phyloP scores from a whole-genome alignment of 1,140 invertebrate genomes.

The Helicoverpa armigera region DNA sequence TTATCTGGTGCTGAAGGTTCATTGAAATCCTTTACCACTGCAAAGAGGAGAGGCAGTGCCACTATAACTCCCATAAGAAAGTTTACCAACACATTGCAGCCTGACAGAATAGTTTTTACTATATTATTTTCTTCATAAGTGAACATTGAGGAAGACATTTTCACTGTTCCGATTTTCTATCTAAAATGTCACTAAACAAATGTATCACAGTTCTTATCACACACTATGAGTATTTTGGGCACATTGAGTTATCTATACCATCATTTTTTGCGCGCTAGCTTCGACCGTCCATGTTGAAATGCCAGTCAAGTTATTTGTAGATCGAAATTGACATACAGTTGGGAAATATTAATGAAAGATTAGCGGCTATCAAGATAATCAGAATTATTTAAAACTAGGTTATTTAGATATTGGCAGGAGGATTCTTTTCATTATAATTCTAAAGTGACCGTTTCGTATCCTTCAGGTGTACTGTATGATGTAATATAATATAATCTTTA shows the following conservation, averaged over 20 bases:
- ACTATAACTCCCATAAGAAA: conserved; percentile 66
- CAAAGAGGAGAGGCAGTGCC: conserved; percentile 59
- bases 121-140: conserved; percentile 4
- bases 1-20: background rate
- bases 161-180: background rate
- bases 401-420: no score
- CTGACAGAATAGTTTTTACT: conserved; percentile 59
- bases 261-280: conserved; percentile 6
- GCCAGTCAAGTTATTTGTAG: conserved; percentile 2
- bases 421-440: no score
- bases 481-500: no score
- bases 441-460: no score
- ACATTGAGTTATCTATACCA: background rate
- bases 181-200: no score
- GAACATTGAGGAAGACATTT: background rate
- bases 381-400: background rate
- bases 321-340: background rate
- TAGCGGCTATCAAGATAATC: background rate
- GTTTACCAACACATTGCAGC: conserved; percentile 63
- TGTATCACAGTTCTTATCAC: conserved; percentile 1
- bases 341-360: conserved; percentile 10
- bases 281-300: background rate
- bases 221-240: background rate
- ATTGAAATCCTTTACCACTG: conserved; percentile 53
- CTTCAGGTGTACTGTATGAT: no score